Evolutionary conservation across 2,797 vertebrate species (phyloP), one percentile per base, ranked within the genome.

Genomic region (Tenualosa ilisha): DNA sequence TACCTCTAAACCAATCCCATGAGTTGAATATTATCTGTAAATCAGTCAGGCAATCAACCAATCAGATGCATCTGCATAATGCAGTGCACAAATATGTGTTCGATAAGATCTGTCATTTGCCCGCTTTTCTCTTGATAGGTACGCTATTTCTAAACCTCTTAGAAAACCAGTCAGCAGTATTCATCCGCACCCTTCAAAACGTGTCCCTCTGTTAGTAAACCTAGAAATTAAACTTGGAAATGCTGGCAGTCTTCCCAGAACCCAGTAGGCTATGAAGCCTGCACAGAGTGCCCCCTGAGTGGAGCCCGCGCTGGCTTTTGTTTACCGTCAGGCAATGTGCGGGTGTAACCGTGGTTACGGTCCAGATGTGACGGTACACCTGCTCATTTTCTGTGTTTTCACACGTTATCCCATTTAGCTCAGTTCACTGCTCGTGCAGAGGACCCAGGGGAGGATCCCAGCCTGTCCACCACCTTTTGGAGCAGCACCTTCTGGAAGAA

Each of bases 311-410:
- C 0, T 46, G 72, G 72, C 43, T 46, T 46, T 79, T 79, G 72
- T 79, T 79, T 79, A 79, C 72, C 72, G 20, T 46, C 72, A 43
- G 72, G 37, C 72, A 22, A 40, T 43, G 17, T 79, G 37, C 37
- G 20, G 17, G 72, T 79, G 72, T 79, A 79, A 79, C 17, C 40
- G 40, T 79, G 72, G 72, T 79, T 46, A 79, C 17, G 37, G 40
- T 79, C 72, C 72, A 79, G 72, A 79, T 79, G 72, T 79, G 72
- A 46, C 40, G 72, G 40, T 8, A 22, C 72, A 79, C 72, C 72
- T 79, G 72, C 72, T 46, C 40, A 79, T 46, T 46, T 46, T 17
- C 72, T 46, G 72, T 46, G 72, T 22, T 37, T 79, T 79, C 37
- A 46, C 40, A 79, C 7, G 17, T 46, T 79, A 79, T 79, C 20